Conservation (phyloP, 2,888 invertebrate genomes). For the Dryadula phaetusa region DNA sequence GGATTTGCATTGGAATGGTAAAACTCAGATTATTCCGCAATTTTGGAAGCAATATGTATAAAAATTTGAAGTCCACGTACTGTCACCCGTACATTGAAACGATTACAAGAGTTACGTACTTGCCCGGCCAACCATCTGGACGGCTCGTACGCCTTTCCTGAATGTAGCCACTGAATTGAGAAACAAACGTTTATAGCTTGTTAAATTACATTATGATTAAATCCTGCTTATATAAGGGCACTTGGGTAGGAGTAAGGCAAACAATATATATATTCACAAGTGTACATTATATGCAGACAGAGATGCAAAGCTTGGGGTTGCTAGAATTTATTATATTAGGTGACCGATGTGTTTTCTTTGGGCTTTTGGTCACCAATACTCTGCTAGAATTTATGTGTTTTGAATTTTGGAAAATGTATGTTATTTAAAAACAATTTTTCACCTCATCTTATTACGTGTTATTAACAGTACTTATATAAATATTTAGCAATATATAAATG, state of each 20-base stretch:
- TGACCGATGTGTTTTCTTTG: conserved; percentile 31
- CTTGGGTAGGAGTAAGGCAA: conserved; percentile 55
- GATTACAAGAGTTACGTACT: conserved; percentile 91
- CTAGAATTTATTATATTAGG: conserved; percentile 35
- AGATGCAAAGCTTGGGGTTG: conserved; percentile 71
- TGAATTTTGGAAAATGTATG: neutral
- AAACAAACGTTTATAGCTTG: conserved; percentile 73
- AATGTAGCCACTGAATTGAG: conserved; percentile 97
- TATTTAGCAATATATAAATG: neutral
- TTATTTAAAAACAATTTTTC: neutral
- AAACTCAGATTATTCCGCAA: neutral
- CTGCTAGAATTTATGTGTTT: conserved; percentile 12
- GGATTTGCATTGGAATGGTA: neutral
- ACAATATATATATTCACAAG: conserved; percentile 54
- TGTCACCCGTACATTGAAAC: conserved; percentile 61
- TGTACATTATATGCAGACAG: conserved; percentile 60
- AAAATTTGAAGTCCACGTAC: conserved; percentile 20
- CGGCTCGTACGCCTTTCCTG: conserved; percentile 99
- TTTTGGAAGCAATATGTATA: conserved; percentile 3
- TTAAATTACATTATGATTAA: conserved; percentile 47
- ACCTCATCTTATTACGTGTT: neutral
- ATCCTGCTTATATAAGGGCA: conserved; percentile 39
- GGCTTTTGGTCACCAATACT: conserved; percentile 58
- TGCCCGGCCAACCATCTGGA: conserved; percentile 99
- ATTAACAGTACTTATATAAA: neutral